Conservation (phyloP, 2,797 vertebrate genomes). For the Danio albolineatus region DNA sequence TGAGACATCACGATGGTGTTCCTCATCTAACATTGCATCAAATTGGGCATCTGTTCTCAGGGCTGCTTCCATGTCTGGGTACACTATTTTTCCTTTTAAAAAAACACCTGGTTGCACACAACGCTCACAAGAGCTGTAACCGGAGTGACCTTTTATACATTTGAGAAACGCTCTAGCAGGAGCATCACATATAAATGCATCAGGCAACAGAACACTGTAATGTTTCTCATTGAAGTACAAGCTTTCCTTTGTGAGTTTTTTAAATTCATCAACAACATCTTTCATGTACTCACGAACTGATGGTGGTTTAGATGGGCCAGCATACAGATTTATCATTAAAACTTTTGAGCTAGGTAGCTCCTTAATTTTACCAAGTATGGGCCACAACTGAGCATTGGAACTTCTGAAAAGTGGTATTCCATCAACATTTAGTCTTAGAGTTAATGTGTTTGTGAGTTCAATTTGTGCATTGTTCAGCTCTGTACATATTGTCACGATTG, state of each 20-base stretch:
- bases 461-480: no score
- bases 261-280: not conserved
- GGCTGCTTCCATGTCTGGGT: slow-evolving; percentile 8
- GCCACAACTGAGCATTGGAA: slow-evolving; percentile 1
- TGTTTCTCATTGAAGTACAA: not conserved
- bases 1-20: not conserved
- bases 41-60: not conserved
- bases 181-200: not conserved
- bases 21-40: not conserved
- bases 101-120: not conserved
- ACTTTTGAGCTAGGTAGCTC: not conserved
- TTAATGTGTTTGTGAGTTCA: not conserved
- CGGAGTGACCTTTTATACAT: slow-evolving; percentile 2
- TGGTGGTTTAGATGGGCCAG: not conserved
- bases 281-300: not conserved
- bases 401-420: not conserved
- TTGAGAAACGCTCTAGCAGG: not conserved
- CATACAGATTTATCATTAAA: not conserved
- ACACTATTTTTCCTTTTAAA: not conserved
- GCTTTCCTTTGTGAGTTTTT: not conserved
- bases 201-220: not conserved
- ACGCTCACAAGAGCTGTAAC: not conserved
- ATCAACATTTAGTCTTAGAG: not conserved
- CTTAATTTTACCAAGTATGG: not conserved
- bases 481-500: no score